Percentiles rank a stretch among this genome's conserved stretches.
phyloP scores from a whole-genome alignment of 2,113 vertebrate genomes.

The Oryzias celebensis region DNA sequence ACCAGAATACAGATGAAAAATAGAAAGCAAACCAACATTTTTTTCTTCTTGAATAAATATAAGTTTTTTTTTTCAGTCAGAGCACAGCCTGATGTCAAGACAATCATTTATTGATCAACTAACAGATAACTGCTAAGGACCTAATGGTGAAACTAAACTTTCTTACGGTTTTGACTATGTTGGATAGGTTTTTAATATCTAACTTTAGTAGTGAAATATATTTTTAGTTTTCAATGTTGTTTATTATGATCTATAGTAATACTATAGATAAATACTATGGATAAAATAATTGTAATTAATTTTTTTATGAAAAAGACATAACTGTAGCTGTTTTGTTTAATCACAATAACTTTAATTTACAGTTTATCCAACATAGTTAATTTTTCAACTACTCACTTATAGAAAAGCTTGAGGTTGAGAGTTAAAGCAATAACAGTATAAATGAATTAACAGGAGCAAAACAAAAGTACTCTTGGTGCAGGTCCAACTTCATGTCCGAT shows the following conservation, averaged over 20 bases:
- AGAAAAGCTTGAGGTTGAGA: not conserved
- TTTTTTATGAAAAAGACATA: no score
- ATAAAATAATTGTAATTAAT: no score
- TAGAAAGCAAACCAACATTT: slow-evolving; percentile 2
- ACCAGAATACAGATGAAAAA: not conserved
- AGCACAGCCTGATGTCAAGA: slow-evolving; percentile 22
- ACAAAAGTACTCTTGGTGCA: slow-evolving; percentile 29
- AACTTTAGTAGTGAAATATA: no score
- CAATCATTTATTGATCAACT: slow-evolving; percentile 43
- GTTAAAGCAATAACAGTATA: not conserved
- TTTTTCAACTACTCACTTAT: not conserved
- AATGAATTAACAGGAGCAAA: not conserved
- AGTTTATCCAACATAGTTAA: not conserved
- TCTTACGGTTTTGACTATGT: no score
- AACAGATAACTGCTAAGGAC: slow-evolving; percentile 14
- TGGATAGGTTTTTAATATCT: no score
- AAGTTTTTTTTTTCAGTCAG: slow-evolving; percentile 24
- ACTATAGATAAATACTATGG: no score
- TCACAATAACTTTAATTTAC: no score
- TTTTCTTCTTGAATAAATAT: slow-evolving; percentile 45
- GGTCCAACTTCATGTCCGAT: slow-evolving; percentile 41
- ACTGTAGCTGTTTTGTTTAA: no score
- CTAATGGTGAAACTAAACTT: no score
- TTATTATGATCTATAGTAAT: no score
- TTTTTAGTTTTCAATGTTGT: no score